Evolutionary conservation across 2,797 vertebrate species (phyloP).

Genomic region (Anas capensis): DNA sequence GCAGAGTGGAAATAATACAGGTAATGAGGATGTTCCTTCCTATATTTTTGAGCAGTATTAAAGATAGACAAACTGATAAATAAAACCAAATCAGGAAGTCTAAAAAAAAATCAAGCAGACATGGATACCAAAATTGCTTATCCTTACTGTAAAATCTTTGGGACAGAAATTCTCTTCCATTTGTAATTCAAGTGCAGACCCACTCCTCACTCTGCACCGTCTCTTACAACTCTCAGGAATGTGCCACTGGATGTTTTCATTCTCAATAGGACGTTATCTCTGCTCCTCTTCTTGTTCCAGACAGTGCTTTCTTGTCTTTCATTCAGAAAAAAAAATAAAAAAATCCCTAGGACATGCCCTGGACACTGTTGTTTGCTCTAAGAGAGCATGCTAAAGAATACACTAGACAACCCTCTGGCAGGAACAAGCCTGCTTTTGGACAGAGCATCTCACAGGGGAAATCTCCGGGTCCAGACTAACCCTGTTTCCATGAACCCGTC

Average conservation of each 20-base stretch:
- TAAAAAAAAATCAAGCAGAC: neutral
- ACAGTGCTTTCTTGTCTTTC: neutral
- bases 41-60: neutral
- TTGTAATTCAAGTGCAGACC: neutral
- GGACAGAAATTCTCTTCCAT: constrained; percentile 1
- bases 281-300: constrained; percentile 11
- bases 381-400: neutral
- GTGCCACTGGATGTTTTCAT: neutral
- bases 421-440: constrained; percentile 14
- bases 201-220: neutral
- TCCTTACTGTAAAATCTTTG: neutral
- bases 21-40: neutral
- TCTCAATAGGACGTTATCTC: neutral
- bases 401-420: neutral
- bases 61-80: neutral
- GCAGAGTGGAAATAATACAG: neutral
- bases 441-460: constrained; percentile 11
- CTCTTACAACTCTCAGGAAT: neutral
- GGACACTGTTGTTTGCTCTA: neutral
- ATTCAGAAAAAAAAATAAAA: neutral
- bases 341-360: neutral
- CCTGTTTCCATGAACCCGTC: constrained; percentile 39
- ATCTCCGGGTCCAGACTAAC: neutral
- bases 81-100: neutral
- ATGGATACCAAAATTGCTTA: neutral